Percentiles rank a stretch among this genome's conserved stretches.
phyloP scores from a whole-genome alignment of 2,113 vertebrate species.

The Prionailurus bengalensis region DNA sequence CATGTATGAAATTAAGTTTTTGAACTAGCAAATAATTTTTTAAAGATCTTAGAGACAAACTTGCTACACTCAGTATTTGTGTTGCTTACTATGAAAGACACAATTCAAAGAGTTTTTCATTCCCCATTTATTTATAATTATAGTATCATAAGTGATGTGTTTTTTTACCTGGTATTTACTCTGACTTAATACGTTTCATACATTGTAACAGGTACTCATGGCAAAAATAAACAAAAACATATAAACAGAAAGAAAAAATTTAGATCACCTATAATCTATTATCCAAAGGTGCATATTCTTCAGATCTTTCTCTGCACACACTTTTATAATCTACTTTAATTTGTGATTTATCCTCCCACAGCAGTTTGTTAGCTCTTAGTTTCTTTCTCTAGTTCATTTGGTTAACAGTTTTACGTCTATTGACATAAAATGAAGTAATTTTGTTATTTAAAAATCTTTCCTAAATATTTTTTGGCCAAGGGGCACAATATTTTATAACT shows the following conservation, averaged over 20 bases:
- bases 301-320: neutral
- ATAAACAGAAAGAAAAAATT: conserved; percentile 7
- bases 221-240: conserved; percentile 44
- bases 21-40: neutral
- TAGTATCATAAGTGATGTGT: neutral
- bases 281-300: neutral
- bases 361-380: neutral
- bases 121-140: neutral
- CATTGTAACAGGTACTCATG: neutral
- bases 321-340: neutral
- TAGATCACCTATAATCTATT: neutral
- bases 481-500: neutral
- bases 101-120: neutral
- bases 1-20: conserved; percentile 5
- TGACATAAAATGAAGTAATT: neutral
- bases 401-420: neutral
- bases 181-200: neutral
- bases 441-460: neutral
- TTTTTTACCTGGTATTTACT: neutral
- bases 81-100: neutral
- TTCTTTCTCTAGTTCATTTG: neutral
- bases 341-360: neutral
- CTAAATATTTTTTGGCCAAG: neutral
- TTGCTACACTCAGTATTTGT: neutral
- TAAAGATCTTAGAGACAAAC: neutral